Evolutionary conservation across 2,113 vertebrate genomes (phyloP).

Genomic region (Ciconia stormi): DNA sequence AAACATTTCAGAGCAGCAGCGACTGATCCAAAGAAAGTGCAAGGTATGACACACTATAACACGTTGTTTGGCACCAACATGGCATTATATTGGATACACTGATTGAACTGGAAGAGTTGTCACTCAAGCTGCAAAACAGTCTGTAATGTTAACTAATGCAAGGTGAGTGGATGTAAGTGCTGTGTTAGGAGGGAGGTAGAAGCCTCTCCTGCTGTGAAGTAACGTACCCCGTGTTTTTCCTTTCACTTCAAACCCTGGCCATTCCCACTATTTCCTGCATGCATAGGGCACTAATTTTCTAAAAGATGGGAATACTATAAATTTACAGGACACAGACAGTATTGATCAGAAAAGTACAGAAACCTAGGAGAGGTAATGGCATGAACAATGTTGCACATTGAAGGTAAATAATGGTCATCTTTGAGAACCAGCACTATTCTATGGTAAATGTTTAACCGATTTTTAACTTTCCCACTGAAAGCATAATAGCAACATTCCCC

Average conservation of each 20-base stretch:
- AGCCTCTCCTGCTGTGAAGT: not conserved
- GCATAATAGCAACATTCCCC: not conserved
- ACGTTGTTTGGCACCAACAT: not conserved
- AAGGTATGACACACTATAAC: not conserved
- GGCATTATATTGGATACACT: not conserved
- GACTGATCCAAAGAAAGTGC: not conserved
- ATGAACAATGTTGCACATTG: not conserved
- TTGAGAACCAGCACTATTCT: not conserved
- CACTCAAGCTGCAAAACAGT: not conserved
- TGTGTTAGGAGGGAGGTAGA: not conserved
- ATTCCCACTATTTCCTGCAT: not conserved
- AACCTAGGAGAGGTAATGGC: not conserved
- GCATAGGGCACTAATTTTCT: not conserved
- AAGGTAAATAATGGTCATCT: not conserved
- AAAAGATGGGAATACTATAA: not conserved
- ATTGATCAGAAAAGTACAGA: not conserved
- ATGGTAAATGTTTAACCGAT: not conserved
- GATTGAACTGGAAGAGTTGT: not conserved
- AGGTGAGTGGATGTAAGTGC: not conserved
- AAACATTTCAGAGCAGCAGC: not conserved
- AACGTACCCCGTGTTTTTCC: rapidly evolving
- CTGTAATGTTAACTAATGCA: not conserved
- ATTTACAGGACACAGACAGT: not conserved
- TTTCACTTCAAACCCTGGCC: not conserved
- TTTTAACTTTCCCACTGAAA: not conserved